These are phyloP conservation scores for Ctenopoma multispine DNA, from an alignment of 2,797 vertebrate genomes.

Conservation along the genomic window DNA sequence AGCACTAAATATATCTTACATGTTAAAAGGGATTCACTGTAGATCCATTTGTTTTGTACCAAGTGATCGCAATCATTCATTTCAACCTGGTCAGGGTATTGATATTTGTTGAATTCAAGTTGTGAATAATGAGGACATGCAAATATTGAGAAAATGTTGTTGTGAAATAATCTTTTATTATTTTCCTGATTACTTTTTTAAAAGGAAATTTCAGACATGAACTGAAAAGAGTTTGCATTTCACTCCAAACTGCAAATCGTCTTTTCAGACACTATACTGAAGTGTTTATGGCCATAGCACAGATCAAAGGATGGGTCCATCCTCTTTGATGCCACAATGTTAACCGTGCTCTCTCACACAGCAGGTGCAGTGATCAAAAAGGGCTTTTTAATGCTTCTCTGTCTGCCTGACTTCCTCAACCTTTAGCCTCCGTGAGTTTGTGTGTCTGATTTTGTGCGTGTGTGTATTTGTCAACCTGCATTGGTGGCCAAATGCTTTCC, in stretches of 20 bases:
- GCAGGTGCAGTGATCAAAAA: constrained; percentile 82
- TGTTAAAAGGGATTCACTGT: constrained; percentile 70
- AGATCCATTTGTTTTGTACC: constrained; percentile 77
- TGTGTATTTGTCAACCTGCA: constrained; percentile 55
- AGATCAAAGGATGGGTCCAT: constrained; percentile 58
- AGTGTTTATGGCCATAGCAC: constrained; percentile 66
- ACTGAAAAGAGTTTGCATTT: constrained; percentile 38
- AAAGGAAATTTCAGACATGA: constrained; percentile 25
- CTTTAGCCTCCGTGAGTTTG: constrained; percentile 67
- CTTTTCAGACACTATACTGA: constrained; percentile 33
- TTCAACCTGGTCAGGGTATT: constrained; percentile 74
- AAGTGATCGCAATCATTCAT: constrained; percentile 74
- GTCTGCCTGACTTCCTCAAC: constrained; percentile 71
- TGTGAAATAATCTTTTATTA: constrained; percentile 50
- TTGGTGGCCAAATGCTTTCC: constrained; percentile 64
- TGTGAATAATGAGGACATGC: constrained; percentile 57
- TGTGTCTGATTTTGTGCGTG: constrained; percentile 63
- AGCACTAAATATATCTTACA: constrained; percentile 73
- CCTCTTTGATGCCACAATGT: constrained; percentile 68
- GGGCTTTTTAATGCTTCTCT: constrained; percentile 80
- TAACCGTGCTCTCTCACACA: constrained; percentile 64
- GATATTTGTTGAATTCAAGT: constrained; percentile 61
- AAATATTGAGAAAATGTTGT: constrained; percentile 50
- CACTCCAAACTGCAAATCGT: constrained; percentile 43
- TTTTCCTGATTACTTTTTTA: constrained; percentile 47